Conservation (phyloP, 2,113 vertebrate species). For the Hucho hucho region DNA sequence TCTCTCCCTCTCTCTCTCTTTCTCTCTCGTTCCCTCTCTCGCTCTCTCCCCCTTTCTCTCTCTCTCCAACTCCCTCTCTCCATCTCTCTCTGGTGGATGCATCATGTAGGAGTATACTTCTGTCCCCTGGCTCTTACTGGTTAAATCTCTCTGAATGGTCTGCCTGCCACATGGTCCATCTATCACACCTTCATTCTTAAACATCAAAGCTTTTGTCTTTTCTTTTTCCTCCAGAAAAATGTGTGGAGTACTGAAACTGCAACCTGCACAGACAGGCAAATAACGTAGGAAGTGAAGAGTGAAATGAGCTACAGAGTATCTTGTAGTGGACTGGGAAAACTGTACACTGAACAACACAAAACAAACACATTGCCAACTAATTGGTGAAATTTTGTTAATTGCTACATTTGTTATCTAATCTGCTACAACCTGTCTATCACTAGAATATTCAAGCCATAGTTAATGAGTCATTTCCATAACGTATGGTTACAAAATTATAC, state of each 20-base stretch:
- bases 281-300: neutral
- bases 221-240: conserved; percentile 23
- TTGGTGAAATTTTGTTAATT: neutral
- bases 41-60: conserved; percentile 16
- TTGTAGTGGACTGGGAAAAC: neutral
- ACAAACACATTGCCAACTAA: neutral
- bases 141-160: conserved; percentile 44
- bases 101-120: conserved; percentile 34
- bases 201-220: conserved; percentile 40
- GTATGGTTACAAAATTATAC: neutral
- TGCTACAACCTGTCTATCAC: neutral
- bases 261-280: conserved; percentile 13
- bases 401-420: too few relatives aligned
- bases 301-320: neutral
- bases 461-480: neutral
- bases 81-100: neutral
- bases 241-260: neutral
- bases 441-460: neutral
- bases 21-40: neutral
- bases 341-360: neutral
- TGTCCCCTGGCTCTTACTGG: conserved; percentile 34
- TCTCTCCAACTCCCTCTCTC: too few relatives aligned
- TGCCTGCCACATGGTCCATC: neutral
- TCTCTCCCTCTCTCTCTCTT: neutral
- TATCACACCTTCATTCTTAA: conserved; percentile 43